A percentile compares a stretch with the other conserved stretches of the same genome.
phyloP scores from a whole-genome alignment of 2,888 invertebrate species.

The Ernsta delagoae region DNA sequence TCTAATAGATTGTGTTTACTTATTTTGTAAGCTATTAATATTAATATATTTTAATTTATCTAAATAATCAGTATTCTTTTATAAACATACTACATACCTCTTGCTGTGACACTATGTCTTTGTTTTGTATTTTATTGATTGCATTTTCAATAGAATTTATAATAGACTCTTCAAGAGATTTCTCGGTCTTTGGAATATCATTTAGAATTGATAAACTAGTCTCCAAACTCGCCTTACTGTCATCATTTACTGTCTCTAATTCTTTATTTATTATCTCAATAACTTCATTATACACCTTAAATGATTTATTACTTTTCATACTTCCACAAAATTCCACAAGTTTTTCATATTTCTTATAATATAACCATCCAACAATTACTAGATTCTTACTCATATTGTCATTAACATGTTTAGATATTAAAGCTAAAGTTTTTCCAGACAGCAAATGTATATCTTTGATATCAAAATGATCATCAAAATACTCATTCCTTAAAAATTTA shows the following conservation, averaged over 20 bases:
- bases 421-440: constrained; percentile 92
- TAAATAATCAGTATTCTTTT: no score
- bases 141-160: constrained; percentile 81
- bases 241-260: constrained; percentile 47
- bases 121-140: constrained; percentile 81
- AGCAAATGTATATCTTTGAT: constrained; percentile 88
- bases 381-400: constrained; percentile 83
- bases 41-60: no score
- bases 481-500: constrained; percentile 91
- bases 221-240: constrained; percentile 52
- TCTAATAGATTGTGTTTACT: no score
- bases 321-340: constrained; percentile 54
- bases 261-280: constrained; percentile 59
- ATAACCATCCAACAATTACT: constrained; percentile 87
- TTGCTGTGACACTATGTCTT: constrained; percentile 85
- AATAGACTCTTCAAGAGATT: constrained; percentile 72
- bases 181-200: constrained; percentile 49
- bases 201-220: constrained; percentile 55
- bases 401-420: constrained; percentile 80
- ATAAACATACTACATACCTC: constrained; percentile 59
- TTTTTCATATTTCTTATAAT: constrained; percentile 88
- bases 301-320: constrained; percentile 51
- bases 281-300: constrained; percentile 65
- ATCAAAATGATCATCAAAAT: constrained; percentile 96
- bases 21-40: no score